A percentile compares a stretch with the other conserved stretches of the same genome.
These are phyloP conservation scores for Polydrusus cervinus DNA, from an alignment of 2,888 invertebrate genomes.

Conservation along the genomic window DNA sequence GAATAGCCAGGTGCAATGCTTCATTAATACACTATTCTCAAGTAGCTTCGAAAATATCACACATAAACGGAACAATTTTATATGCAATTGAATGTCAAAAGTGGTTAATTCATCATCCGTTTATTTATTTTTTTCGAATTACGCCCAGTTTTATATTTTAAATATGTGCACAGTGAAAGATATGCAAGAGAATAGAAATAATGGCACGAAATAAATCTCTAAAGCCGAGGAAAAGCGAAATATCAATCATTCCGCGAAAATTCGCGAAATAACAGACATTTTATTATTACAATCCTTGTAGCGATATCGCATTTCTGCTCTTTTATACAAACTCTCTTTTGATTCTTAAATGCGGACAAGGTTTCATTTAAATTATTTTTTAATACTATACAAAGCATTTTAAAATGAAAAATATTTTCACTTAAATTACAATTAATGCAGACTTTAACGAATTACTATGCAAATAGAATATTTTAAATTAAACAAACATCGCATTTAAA, in stretches of 20 bases:
- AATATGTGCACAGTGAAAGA: background rate
- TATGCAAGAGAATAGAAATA: slow-evolving; percentile 15
- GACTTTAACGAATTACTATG: no score
- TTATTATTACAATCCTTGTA: slow-evolving; percentile 19
- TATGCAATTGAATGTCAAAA: no score
- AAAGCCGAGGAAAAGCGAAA: slow-evolving; percentile 25
- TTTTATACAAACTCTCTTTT: background rate
- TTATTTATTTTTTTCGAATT: no score
- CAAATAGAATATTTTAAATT: no score
- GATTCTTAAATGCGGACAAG: background rate
- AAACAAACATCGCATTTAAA: no score
- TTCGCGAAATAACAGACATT: slow-evolving; percentile 29
- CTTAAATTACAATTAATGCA: no score
- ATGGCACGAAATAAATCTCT: slow-evolving; percentile 30
- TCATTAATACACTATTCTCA: no score
- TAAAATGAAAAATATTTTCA: background rate
- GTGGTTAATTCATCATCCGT: no score
- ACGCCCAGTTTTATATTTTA: no score
- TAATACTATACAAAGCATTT: background rate
- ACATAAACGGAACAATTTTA: no score
- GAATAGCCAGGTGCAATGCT: no score
- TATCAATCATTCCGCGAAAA: slow-evolving; percentile 21
- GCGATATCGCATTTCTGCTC: background rate
- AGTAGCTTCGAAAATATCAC: no score
- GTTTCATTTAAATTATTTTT: background rate